Percentiles rank a stretch among this genome's conserved stretches.
Evolutionary conservation across 2,888 invertebrate species (phyloP).

Genomic region (Antitype chi): DNA sequence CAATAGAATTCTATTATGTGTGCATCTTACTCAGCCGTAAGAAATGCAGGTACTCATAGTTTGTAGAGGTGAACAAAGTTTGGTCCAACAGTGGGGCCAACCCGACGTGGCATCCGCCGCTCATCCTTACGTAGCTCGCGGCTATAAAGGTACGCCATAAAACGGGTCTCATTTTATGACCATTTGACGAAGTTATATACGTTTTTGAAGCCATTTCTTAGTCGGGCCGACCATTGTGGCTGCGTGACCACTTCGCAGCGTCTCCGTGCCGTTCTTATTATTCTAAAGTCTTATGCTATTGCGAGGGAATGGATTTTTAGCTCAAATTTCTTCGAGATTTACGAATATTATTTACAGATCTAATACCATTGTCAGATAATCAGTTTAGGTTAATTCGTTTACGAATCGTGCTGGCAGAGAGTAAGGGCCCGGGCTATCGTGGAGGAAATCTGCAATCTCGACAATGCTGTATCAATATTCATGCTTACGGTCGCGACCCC

Average conservation of each 20-base stretch:
- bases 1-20: constrained; percentile 58
- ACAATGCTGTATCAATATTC: constrained; percentile 90
- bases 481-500: constrained; percentile 89
- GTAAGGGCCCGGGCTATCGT: constrained; percentile 84
- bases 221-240: constrained; percentile 83
- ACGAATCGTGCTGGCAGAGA: constrained; percentile 85
- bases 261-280: constrained; percentile 80
- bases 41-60: constrained; percentile 60
- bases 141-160: constrained; percentile 89
- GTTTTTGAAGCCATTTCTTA: constrained; percentile 88
- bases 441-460: constrained; percentile 86
- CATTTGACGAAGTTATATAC: constrained; percentile 89
- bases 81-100: constrained; percentile 73
- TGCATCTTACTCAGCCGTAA: constrained; percentile 60
- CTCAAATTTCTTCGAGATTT: constrained; percentile 69
- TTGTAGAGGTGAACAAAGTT: constrained; percentile 66
- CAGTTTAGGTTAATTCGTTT: constrained; percentile 83
- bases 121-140: constrained; percentile 85
- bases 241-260: constrained; percentile 80
- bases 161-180: constrained; percentile 89
- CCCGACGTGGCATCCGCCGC: constrained; percentile 78
- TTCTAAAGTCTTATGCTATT: constrained; percentile 77
- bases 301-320: constrained; percentile 71
- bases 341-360: constrained; percentile 72
- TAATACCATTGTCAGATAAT: constrained; percentile 80